Percentiles rank a stretch among this genome's conserved stretches.
Evolutionary conservation across 2,113 vertebrate genomes (phyloP).

Genomic region (Phalacrocorax aristotelis): DNA sequence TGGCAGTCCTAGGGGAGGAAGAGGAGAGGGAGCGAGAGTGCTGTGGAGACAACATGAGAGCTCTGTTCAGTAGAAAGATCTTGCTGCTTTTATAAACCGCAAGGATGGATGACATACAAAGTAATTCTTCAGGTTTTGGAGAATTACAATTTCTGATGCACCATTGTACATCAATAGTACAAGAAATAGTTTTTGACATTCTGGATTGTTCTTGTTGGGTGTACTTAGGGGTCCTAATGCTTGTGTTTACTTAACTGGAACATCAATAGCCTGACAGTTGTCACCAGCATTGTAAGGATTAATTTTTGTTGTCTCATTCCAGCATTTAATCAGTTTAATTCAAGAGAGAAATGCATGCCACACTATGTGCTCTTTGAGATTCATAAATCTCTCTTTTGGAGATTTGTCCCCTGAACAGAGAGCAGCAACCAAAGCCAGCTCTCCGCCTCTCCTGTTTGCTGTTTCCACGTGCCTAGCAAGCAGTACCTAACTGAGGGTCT

Average conservation of each 20-base stretch:
- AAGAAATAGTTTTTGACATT: neutral
- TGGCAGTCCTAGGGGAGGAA: neutral
- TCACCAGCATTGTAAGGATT: neutral
- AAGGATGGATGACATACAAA: neutral
- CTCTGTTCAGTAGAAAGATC: neutral
- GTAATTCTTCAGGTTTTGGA: neutral
- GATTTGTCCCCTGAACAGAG: neutral
- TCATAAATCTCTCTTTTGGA: conserved; percentile 13
- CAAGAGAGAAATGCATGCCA: neutral
- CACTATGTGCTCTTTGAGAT: neutral
- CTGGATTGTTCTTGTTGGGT: neutral
- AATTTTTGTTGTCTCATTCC: neutral
- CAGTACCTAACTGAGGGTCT: neutral
- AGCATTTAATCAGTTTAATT: conserved; percentile 43
- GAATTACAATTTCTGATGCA: neutral
- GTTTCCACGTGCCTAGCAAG: neutral
- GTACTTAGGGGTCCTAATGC: neutral
- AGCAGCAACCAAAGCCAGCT: neutral
- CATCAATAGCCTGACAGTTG: neutral
- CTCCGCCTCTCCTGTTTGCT: neutral
- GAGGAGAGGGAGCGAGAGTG: neutral
- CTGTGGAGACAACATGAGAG: neutral
- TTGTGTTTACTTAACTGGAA: conserved; percentile 8
- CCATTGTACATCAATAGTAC: neutral
- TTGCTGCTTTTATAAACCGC: neutral